phyloP scores from a whole-genome alignment of 1,140 invertebrate genomes.

The Glossosoma conforme region DNA sequence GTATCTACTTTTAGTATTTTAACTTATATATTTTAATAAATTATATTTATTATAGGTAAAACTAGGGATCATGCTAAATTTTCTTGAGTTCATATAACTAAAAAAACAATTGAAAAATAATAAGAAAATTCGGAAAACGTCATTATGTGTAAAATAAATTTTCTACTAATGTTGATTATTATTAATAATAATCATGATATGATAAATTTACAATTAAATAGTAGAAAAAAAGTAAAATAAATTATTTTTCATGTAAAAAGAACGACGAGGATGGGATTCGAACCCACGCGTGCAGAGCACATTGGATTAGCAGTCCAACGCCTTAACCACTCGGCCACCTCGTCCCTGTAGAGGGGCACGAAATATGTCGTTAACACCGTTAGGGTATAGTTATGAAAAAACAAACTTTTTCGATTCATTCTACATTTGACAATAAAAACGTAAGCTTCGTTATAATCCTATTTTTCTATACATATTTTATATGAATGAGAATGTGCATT shows the following conservation, averaged over 20 bases:
- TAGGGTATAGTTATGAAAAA: not conserved
- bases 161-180: too few relatives aligned
- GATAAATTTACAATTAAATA: not conserved
- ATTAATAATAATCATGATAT: too few relatives aligned
- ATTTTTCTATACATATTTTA: not conserved
- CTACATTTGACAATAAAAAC: not conserved
- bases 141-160: too few relatives aligned
- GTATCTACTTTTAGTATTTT: too few relatives aligned
- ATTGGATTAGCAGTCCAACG: constrained; percentile 78
- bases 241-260: constrained; percentile 26
- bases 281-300: constrained; percentile 76
- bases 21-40: too few relatives aligned
- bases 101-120: too few relatives aligned
- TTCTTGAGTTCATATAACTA: too few relatives aligned
- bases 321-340: constrained; percentile 88
- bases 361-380: constrained; percentile 21
- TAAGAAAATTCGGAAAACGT: too few relatives aligned
- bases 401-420: not conserved
- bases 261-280: constrained; percentile 82
- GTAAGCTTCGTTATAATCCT: too few relatives aligned
- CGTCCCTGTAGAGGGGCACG: constrained; percentile 47
- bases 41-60: too few relatives aligned
- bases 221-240: constrained; percentile 4
- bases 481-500: constrained; percentile 1
- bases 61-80: too few relatives aligned